A percentile compares a stretch with the other conserved stretches of the same genome.
Conservation (phyloP, 2,113 vertebrate species). For the Pongo abelii region DNA sequence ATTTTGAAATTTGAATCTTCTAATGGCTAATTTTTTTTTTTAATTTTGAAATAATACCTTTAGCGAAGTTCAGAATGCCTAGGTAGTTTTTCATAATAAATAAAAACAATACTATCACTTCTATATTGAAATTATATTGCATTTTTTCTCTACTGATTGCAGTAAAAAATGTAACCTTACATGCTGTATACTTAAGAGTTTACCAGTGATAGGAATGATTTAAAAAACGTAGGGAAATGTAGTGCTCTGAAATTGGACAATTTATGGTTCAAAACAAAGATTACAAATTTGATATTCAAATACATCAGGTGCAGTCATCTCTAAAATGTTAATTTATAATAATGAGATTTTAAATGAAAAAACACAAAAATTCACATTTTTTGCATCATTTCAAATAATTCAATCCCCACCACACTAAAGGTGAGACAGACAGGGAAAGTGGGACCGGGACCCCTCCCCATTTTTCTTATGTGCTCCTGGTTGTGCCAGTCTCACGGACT, state of each 20-base stretch:
- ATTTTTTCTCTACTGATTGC: background rate
- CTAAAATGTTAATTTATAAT: background rate
- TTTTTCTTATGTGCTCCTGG: too few relatives aligned
- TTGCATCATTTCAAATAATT: conserved; percentile 3
- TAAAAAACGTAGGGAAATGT: background rate
- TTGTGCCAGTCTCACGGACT: too few relatives aligned
- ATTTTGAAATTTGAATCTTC: background rate
- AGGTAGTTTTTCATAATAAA: background rate
- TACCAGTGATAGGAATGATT: background rate
- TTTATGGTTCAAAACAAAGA: background rate
- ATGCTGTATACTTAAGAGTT: background rate
- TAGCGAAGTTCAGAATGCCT: background rate
- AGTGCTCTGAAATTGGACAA: background rate
- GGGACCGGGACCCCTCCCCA: too few relatives aligned
- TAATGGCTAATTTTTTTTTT: background rate
- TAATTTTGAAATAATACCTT: background rate
- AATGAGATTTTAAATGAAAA: conserved; percentile 53
- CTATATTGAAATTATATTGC: background rate
- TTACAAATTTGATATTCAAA: accelerated
- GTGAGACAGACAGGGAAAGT: background rate
- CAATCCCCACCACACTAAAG: conserved; percentile 50
- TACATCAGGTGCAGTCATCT: background rate
- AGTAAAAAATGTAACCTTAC: background rate
- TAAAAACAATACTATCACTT: background rate
- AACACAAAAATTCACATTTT: conserved; percentile 45